Evolutionary conservation across 2,797 vertebrate species (phyloP).

Genomic region (Epinephelus awoara): DNA sequence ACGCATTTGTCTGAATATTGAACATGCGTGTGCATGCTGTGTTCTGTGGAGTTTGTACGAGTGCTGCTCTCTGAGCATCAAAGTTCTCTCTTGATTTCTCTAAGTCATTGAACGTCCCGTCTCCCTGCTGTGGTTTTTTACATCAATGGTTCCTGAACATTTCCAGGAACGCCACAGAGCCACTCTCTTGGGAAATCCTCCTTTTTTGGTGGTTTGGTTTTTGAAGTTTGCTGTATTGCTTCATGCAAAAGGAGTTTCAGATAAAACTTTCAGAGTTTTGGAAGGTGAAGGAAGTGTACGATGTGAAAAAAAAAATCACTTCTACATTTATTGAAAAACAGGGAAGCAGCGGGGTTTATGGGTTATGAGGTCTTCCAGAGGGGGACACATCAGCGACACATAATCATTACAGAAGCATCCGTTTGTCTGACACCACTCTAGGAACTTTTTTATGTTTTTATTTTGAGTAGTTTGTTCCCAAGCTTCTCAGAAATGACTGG

Average conservation of each 20-base stretch:
- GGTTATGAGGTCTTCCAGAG: background rate
- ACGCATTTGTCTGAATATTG: background rate
- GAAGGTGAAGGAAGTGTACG: background rate
- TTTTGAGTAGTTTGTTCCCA: background rate
- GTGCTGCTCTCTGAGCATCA: background rate
- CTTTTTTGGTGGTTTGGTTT: background rate
- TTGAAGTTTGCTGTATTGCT: background rate
- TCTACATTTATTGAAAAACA: background rate
- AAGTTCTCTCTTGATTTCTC: constrained; percentile 3
- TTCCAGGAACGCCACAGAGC: background rate
- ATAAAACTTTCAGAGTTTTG: background rate
- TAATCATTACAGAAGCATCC: background rate
- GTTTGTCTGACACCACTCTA: background rate
- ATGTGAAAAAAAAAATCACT: no score
- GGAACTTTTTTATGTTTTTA: background rate
- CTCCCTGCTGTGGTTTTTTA: constrained; percentile 1
- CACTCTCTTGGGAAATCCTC: background rate
- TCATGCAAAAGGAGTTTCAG: constrained; percentile 1
- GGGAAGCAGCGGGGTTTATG: background rate
- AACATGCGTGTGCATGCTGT: constrained; percentile 3
- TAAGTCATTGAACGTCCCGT: background rate
- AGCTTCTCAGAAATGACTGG: background rate
- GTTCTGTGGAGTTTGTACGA: constrained; percentile 3
- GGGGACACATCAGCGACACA: background rate
- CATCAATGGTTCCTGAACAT: background rate